phyloP scores from a whole-genome alignment of 2,888 invertebrate genomes.

The Leuctra nigra region DNA sequence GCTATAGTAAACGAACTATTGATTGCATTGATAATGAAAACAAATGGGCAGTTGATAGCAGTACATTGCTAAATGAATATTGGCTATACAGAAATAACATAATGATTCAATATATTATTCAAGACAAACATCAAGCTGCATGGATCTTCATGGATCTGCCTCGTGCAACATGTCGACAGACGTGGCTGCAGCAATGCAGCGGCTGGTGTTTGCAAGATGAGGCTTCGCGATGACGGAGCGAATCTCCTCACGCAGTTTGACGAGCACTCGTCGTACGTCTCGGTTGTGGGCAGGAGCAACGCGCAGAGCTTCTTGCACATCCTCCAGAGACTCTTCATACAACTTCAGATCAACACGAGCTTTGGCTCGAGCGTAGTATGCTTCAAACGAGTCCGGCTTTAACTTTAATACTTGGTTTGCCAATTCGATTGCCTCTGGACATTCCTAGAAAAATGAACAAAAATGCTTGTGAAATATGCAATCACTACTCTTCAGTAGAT shows the following conservation, averaged over 20 bases:
- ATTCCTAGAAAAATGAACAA: conserved; percentile 53
- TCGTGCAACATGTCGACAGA: conserved; percentile 25
- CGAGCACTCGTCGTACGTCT: conserved; percentile 66
- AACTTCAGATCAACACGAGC: conserved; percentile 72
- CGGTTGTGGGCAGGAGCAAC: conserved; percentile 64
- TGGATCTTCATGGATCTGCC: too few species aligned
- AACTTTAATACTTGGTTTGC: conserved; percentile 79
- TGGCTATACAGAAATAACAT: too few species aligned
- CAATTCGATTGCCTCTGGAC: conserved; percentile 77
- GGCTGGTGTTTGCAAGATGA: conserved; percentile 8
- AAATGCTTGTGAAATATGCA: conserved; percentile 10
- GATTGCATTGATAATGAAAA: too few species aligned
- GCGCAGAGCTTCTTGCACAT: conserved; percentile 72
- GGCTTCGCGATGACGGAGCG: conserved; percentile 27
- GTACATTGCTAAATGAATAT: too few species aligned
- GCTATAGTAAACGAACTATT: too few species aligned
- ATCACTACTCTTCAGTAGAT: too few species aligned
- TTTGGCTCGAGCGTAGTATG: conserved; percentile 84
- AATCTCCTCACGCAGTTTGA: conserved; percentile 68
- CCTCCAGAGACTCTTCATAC: conserved; percentile 67
- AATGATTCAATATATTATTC: too few species aligned
- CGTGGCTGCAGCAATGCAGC: conserved; percentile 21
- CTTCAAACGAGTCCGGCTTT: conserved; percentile 85
- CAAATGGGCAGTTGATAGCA: too few species aligned
- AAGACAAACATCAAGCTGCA: too few species aligned